phyloP scores from a whole-genome alignment of 1,140 invertebrate species.

The Linepithema humile region DNA sequence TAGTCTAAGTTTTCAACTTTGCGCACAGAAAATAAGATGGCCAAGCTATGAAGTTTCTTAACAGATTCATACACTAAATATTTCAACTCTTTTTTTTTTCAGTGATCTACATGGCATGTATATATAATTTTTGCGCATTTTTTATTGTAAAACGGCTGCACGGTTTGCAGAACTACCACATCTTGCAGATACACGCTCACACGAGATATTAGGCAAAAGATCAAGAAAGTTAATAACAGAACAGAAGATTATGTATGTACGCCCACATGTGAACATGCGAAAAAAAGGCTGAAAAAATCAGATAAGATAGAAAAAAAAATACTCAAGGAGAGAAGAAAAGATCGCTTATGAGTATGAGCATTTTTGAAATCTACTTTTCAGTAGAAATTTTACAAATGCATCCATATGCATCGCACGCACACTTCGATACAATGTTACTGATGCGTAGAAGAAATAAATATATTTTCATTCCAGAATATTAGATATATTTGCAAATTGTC shows the following conservation, averaged over 20 bases:
- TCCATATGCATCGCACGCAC: slow-evolving; percentile 35
- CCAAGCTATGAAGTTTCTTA: slow-evolving; percentile 28
- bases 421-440: slow-evolving; percentile 5
- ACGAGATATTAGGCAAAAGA: slow-evolving; percentile 40
- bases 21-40: slow-evolving; percentile 19
- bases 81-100: slow-evolving; percentile 37
- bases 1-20: slow-evolving; percentile 19
- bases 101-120: slow-evolving; percentile 20
- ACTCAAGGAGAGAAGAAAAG: slow-evolving; percentile 22
- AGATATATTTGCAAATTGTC: neutral
- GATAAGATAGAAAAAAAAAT: neutral
- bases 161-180: slow-evolving; percentile 40
- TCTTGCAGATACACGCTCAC: slow-evolving; percentile 60
- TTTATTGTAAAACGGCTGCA: slow-evolving; percentile 31
- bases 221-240: slow-evolving; percentile 54
- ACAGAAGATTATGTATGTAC: slow-evolving; percentile 37
- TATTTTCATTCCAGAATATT: slow-evolving; percentile 8
- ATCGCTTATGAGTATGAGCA: slow-evolving; percentile 3
- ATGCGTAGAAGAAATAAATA: neutral
- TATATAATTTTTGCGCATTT: slow-evolving; percentile 51
- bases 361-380: slow-evolving; percentile 20
- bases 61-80: slow-evolving; percentile 60
- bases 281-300: slow-evolving; percentile 1
- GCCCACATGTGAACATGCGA: slow-evolving; percentile 7
- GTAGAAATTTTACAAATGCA: slow-evolving; percentile 54